Evolutionary conservation across 2,888 invertebrate species (phyloP).

Genomic region (Entomobrya proxima): DNA sequence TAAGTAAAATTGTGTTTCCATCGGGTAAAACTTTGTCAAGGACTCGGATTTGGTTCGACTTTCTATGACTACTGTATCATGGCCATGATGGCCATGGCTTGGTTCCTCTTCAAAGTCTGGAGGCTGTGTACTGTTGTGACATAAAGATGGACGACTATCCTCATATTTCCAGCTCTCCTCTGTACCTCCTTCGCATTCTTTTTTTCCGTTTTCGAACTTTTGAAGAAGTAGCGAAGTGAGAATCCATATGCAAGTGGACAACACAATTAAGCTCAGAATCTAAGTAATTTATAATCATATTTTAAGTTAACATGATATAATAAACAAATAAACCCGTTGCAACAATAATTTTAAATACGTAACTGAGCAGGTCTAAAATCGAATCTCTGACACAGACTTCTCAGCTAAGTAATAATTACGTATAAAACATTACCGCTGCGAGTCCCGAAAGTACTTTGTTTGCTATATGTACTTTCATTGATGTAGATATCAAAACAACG

Average conservation of each 20-base stretch:
- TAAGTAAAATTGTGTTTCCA: conserved; percentile 34
- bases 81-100: neutral
- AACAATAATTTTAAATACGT: too few species aligned
- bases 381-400: too few species aligned
- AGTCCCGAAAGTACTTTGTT: conserved; percentile 62
- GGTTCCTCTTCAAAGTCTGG: conserved; percentile 28
- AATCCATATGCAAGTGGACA: conserved; percentile 25
- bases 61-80: conserved; percentile 2
- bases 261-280: conserved; percentile 34
- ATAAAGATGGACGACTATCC: neutral
- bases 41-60: neutral
- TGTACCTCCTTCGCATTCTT: neutral
- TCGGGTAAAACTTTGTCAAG: conserved; percentile 35
- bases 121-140: neutral
- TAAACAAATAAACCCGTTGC: neutral
- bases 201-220: neutral
- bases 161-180: neutral
- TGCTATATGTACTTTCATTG: conserved; percentile 48
- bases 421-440: conserved; percentile 36
- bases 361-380: too few species aligned
- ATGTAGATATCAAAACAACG: too few species aligned
- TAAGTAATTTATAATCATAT: neutral
- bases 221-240: conserved; percentile 20
- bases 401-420: too few species aligned
- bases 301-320: neutral